These are phyloP conservation scores for Oenanthe oenanthe DNA, from an alignment of 2,113 vertebrate genomes.

Conservation along the genomic window DNA sequence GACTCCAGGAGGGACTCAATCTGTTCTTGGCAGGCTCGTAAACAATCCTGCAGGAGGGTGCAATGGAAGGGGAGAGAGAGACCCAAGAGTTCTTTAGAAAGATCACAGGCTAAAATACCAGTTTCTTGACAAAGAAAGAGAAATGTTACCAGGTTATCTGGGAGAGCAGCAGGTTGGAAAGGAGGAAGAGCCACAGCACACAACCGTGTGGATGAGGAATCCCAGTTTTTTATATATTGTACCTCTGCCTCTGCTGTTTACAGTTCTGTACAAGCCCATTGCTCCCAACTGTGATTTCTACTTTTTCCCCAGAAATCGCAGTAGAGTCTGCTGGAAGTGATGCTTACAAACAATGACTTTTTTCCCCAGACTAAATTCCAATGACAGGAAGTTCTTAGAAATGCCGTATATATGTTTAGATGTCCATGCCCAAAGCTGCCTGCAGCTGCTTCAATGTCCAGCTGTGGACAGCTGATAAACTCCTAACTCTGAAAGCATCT, in stretches of 20 bases:
- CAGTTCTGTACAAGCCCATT: not conserved
- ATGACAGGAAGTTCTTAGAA: not conserved
- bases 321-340: not conserved
- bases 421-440: not conserved
- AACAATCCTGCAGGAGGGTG: constrained; percentile 85
- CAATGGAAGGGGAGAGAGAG: constrained; percentile 16
- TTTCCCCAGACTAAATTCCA: not conserved
- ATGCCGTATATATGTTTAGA: not conserved
- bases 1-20: constrained; percentile 95
- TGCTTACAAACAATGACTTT: not conserved
- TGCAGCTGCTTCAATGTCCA: not conserved
- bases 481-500: not conserved
- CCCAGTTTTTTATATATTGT: not conserved
- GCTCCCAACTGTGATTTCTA: not conserved
- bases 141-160: not conserved
- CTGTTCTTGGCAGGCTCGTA: constrained; percentile 98
- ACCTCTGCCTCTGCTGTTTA: not conserved
- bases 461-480: not conserved
- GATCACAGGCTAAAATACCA: not conserved
- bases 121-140: not conserved
- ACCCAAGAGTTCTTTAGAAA: constrained; percentile 49
- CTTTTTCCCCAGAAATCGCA: not conserved
- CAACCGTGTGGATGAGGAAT: accelerated
- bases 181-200: not conserved
- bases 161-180: not conserved